These are phyloP conservation scores for Aphidius colemani DNA, from an alignment of 2,888 invertebrate genomes.

Conservation along the genomic window DNA sequence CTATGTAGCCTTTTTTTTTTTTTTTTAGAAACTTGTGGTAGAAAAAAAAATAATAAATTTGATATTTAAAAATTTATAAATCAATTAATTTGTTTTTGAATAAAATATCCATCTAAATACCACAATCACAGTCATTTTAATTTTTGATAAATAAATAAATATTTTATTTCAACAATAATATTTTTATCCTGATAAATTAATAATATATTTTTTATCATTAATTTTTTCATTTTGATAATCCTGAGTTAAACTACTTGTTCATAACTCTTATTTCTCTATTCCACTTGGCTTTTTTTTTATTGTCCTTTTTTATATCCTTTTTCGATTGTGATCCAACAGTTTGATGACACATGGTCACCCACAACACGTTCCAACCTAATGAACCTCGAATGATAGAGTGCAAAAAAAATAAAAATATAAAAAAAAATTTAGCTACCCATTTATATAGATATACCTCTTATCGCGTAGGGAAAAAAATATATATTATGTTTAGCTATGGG, in stretches of 20 bases:
- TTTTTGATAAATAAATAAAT: too few relatives aligned
- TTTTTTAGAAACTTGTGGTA: too few relatives aligned
- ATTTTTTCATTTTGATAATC: not conserved
- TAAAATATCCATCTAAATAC: too few relatives aligned
- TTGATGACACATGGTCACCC: slow-evolving; percentile 41
- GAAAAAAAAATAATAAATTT: too few relatives aligned
- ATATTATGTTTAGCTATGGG: slow-evolving; percentile 20
- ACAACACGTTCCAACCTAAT: slow-evolving; percentile 46
- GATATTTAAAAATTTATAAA: too few relatives aligned
- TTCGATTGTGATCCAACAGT: slow-evolving; percentile 31
- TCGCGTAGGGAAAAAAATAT: slow-evolving; percentile 23
- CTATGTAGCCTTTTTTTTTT: too few relatives aligned
- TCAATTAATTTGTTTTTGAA: too few relatives aligned
- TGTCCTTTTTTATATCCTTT: slow-evolving; percentile 17
- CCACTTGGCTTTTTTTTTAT: not conserved
- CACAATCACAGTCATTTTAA: too few relatives aligned
- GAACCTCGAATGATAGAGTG: slow-evolving; percentile 48
- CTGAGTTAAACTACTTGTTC: slow-evolving; percentile 2
- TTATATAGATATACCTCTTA: slow-evolving; percentile 10
- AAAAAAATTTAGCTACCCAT: too few relatives aligned
- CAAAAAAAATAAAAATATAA: not conserved
- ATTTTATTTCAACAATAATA: too few relatives aligned
- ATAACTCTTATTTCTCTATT: slow-evolving; percentile 4
- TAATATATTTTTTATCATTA: not conserved
- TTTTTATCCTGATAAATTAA: too few relatives aligned